A percentile compares a stretch with the other conserved stretches of the same genome.
These are phyloP conservation scores for Drosophila yooni DNA, from an alignment of 2,888 invertebrate genomes.

Conservation along the genomic window DNA sequence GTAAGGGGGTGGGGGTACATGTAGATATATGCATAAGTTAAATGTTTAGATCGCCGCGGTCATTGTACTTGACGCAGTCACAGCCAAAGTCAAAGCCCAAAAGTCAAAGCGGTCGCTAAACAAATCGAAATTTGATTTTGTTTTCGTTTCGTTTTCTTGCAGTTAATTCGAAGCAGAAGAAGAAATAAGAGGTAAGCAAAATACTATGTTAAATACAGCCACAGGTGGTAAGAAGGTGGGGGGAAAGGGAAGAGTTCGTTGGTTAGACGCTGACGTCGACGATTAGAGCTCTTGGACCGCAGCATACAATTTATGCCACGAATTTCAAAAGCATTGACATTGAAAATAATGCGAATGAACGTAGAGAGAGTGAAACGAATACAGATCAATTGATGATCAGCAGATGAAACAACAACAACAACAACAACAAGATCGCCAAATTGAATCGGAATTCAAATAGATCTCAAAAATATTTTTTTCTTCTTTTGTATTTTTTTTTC, in stretches of 20 bases:
- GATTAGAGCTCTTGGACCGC: constrained; percentile 9
- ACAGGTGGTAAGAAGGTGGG: not conserved
- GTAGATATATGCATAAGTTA: not conserved
- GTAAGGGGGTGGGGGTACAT: not conserved
- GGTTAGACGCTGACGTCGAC: constrained; percentile 17
- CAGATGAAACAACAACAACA: not conserved
- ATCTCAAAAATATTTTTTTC: constrained; percentile 1
- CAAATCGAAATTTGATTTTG: constrained; percentile 49
- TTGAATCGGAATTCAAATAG: constrained; percentile 17
- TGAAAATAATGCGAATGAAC: constrained; percentile 70
- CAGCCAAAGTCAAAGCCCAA: constrained; percentile 29
- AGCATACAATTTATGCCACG: constrained; percentile 62
- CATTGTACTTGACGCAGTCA: constrained; percentile 64
- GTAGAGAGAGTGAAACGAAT: constrained; percentile 17
- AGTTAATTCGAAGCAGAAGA: constrained; percentile 5
- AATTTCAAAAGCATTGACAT: constrained; percentile 77
- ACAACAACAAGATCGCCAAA: constrained; percentile 9
- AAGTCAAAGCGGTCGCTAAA: constrained; percentile 16
- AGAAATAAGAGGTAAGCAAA: constrained; percentile 35
- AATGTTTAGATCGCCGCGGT: constrained; percentile 47
- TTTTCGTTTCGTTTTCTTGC: constrained; percentile 64
- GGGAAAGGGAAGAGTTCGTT: constrained; percentile 3
- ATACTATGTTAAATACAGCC: constrained; percentile 1
- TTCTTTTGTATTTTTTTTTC: not conserved
- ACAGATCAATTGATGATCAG: constrained; percentile 11